phyloP scores from a whole-genome alignment of 2,797 vertebrate genomes.

The Pantherophis vulpinus region DNA sequence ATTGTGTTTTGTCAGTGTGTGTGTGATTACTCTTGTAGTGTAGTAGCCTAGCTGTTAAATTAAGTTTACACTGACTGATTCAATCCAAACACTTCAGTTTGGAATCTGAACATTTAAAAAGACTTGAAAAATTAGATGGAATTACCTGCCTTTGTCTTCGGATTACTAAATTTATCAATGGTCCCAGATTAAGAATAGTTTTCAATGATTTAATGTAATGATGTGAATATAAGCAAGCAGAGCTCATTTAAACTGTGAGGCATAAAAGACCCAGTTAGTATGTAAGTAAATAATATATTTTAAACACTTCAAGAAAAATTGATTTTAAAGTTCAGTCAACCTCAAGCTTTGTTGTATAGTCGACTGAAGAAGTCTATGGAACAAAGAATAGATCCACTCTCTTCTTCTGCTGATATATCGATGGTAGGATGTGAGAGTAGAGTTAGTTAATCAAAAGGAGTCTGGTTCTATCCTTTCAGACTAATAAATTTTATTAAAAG shows the following conservation, averaged over 20 bases:
- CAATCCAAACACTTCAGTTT: not conserved
- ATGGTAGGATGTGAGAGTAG: not conserved
- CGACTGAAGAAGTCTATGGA: too few species aligned
- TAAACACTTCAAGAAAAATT: not conserved
- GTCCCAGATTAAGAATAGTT: not conserved
- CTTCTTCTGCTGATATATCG: not conserved
- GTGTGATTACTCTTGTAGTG: not conserved
- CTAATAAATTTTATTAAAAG: not conserved
- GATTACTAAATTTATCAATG: not conserved
- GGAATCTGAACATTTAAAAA: not conserved
- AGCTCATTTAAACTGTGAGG: not conserved
- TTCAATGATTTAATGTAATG: not conserved
- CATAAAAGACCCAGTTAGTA: not conserved
- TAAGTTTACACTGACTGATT: constrained; percentile 4
- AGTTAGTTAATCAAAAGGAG: not conserved
- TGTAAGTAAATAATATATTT: not conserved
- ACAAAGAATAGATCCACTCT: not conserved
- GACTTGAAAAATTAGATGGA: not conserved
- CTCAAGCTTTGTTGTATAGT: not conserved
- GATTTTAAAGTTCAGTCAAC: not conserved
- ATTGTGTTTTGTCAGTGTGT: not conserved
- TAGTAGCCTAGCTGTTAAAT: constrained; percentile 14
- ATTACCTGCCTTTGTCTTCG: not conserved
- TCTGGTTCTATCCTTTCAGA: not conserved
- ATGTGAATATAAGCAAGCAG: not conserved